Percentiles rank a stretch among this genome's conserved stretches.
Evolutionary conservation across 2,113 vertebrate species (phyloP).

Genomic region (Albula goreensis): DNA sequence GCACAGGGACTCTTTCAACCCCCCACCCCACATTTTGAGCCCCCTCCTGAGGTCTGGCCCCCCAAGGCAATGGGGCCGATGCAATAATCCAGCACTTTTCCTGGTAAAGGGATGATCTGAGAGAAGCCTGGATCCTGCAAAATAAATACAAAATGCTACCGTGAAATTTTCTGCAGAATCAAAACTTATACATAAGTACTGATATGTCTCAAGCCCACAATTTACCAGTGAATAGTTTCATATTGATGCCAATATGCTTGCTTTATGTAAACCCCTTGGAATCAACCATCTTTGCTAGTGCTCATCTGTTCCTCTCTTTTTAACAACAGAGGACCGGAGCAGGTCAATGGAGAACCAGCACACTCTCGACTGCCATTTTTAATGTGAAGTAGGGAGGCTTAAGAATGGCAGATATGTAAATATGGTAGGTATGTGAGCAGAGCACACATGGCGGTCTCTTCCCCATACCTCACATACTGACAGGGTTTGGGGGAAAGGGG

Average conservation of each 20-base stretch:
- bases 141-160: background rate
- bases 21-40: background rate
- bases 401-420: constrained; percentile 24
- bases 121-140: background rate
- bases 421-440: constrained; percentile 14
- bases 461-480: constrained; percentile 53
- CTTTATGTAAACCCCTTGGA: background rate
- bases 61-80: background rate
- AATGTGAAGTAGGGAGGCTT: background rate
- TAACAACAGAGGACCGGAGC: background rate
- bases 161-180: background rate
- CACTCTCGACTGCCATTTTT: background rate
- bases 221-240: background rate
- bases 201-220: background rate
- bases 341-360: background rate
- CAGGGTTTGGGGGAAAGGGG: constrained; percentile 35
- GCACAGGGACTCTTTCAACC: background rate
- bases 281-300: background rate
- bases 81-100: background rate
- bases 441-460: constrained; percentile 13
- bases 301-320: background rate
- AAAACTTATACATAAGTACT: background rate
- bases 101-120: background rate
- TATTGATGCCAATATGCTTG: background rate
- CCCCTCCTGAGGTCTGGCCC: background rate